Percentiles rank a stretch among this genome's conserved stretches.
These are phyloP conservation scores for Uloborus diversus DNA, from an alignment of 1,140 invertebrate species.

Conservation along the genomic window DNA sequence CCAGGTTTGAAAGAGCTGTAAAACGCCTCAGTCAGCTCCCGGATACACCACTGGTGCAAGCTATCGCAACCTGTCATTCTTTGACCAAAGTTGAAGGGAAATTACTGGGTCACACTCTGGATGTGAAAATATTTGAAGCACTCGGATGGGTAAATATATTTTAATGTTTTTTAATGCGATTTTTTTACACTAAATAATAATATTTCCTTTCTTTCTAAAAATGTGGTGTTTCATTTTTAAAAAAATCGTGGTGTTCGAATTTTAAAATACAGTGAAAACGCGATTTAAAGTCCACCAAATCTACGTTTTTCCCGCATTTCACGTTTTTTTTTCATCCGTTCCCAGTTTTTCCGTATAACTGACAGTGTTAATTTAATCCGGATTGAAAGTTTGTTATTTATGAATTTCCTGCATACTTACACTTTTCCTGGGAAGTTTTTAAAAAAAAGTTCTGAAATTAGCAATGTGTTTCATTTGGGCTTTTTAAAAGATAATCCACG, in stretches of 20 bases:
- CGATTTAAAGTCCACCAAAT: background rate
- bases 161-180: background rate
- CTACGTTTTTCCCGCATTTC: too few species aligned
- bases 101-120: slow-evolving; percentile 81
- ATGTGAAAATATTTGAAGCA: slow-evolving; percentile 87
- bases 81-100: slow-evolving; percentile 80
- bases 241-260: background rate
- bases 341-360: too few species aligned
- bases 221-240: background rate
- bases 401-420: too few species aligned
- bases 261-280: background rate
- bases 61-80: slow-evolving; percentile 82
- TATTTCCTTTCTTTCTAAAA: background rate
- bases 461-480: too few species aligned
- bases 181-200: background rate
- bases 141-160: slow-evolving; percentile 62
- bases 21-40: slow-evolving; percentile 29
- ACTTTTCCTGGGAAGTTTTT: too few species aligned
- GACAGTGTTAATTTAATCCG: too few species aligned
- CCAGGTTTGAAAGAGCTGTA: slow-evolving; percentile 48
- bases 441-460: too few species aligned
- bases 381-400: too few species aligned
- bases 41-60: slow-evolving; percentile 29
- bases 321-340: background rate
- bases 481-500: too few species aligned